These are phyloP conservation scores for Leptinotarsa defecta DNA, from an alignment of 1,140 invertebrate genomes.

Conservation along the genomic window DNA sequence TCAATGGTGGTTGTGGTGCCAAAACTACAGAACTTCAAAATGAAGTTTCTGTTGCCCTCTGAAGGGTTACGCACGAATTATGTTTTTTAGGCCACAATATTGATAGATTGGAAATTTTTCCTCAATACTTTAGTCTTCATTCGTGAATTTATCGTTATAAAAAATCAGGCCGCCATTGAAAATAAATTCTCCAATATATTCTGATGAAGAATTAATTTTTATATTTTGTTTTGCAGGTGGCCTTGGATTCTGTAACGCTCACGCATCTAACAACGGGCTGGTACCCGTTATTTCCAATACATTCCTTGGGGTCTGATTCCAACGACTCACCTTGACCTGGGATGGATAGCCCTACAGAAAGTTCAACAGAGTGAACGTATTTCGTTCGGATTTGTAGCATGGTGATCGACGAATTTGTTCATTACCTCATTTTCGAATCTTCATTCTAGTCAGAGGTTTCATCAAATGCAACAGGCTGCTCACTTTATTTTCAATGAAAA, in stretches of 20 bases:
- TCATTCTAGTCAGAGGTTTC: background rate
- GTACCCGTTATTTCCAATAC: slow-evolving; percentile 87
- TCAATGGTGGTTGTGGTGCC: no score
- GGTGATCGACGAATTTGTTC: background rate
- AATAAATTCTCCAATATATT: background rate
- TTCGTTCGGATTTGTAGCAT: background rate
- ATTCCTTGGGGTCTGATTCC: slow-evolving; percentile 70
- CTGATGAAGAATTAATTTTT: background rate
- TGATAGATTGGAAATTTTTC: no score
- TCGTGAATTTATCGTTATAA: no score
- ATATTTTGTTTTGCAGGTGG: slow-evolving; percentile 58
- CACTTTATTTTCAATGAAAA: no score
- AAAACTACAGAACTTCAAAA: no score
- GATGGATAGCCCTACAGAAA: slow-evolving; percentile 25
- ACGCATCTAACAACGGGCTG: slow-evolving; percentile 79
- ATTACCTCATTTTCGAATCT: no score
- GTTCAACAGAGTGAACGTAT: slow-evolving; percentile 9
- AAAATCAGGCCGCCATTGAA: no score
- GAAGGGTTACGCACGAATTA: no score
- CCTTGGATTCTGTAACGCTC: slow-evolving; percentile 77
- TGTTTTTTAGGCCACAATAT: no score
- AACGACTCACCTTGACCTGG: slow-evolving; percentile 71
- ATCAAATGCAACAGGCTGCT: no score
- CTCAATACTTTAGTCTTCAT: no score
- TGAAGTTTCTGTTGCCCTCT: no score